These are phyloP conservation scores for Xenopus petersii DNA, from an alignment of 2,797 vertebrate species.

Conservation along the genomic window DNA sequence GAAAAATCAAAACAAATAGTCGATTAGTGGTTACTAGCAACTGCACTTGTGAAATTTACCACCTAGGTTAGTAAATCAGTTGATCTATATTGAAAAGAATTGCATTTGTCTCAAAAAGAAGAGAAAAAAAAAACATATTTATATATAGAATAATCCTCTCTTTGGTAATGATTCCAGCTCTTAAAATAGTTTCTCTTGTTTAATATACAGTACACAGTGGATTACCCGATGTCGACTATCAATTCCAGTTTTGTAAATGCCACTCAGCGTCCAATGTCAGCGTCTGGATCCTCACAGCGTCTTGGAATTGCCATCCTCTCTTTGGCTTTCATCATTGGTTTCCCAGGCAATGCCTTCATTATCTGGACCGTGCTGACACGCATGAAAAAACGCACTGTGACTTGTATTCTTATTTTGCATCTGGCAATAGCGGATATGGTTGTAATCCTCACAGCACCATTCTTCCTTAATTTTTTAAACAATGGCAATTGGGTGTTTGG, in stretches of 20 bases:
- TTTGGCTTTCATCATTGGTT: constrained; percentile 72
- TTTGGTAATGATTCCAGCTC: too few relatives aligned
- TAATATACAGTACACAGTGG: background rate
- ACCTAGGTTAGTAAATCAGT: too few relatives aligned
- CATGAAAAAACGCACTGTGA: constrained; percentile 75
- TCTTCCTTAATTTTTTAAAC: constrained; percentile 71
- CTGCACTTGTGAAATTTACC: too few relatives aligned
- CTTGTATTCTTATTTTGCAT: constrained; percentile 78
- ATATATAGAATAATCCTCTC: too few relatives aligned
- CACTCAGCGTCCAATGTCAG: background rate
- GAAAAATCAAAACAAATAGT: too few relatives aligned
- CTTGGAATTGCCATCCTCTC: constrained; percentile 68
- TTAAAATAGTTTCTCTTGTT: background rate
- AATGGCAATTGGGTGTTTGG: constrained; percentile 70
- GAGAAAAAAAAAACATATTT: too few relatives aligned
- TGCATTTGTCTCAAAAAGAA: too few relatives aligned
- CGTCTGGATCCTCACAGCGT: constrained; percentile 10
- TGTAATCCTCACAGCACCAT: constrained; percentile 74
- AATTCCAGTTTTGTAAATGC: constrained; percentile 1
- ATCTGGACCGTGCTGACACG: constrained; percentile 76
- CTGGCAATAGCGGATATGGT: constrained; percentile 73
- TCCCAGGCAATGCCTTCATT: constrained; percentile 82
- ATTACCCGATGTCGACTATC: background rate
- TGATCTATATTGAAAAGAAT: too few relatives aligned
- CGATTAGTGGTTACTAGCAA: too few relatives aligned